Percentiles rank a stretch among this genome's conserved stretches.
Evolutionary conservation across 2,113 vertebrate species (phyloP).

Genomic region (Lycaon pictus): DNA sequence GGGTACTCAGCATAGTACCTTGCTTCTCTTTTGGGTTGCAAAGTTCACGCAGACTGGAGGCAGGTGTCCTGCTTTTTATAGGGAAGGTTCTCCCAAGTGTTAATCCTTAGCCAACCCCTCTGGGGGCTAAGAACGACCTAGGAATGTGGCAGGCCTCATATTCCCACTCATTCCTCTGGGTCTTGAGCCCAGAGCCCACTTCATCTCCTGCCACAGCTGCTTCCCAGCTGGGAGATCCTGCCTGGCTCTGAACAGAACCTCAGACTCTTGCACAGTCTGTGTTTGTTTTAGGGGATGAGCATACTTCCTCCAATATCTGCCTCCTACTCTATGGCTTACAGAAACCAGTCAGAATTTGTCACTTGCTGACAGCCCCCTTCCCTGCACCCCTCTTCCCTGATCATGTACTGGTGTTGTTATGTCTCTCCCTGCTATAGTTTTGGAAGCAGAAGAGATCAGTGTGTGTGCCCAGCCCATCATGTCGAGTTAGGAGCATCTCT

Average conservation of each 20-base stretch:
- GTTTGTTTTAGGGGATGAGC: background rate
- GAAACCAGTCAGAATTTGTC: background rate
- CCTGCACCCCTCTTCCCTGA: background rate
- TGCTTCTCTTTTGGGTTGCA: background rate
- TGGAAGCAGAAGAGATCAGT: background rate
- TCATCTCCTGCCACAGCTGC: background rate
- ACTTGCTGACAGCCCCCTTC: background rate
- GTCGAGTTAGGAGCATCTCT: background rate
- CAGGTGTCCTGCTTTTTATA: background rate
- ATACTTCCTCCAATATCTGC: background rate
- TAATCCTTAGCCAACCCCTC: background rate
- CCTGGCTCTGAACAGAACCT: background rate
- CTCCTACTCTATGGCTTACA: background rate
- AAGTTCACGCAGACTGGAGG: background rate
- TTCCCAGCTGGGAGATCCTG: background rate
- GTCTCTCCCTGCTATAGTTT: background rate
- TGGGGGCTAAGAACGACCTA: too few relatives aligned
- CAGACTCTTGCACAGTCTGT: background rate
- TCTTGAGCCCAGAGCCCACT: background rate
- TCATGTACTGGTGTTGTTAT: accelerated
- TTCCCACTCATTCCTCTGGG: background rate
- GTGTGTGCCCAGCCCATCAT: background rate
- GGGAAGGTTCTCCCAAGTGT: background rate
- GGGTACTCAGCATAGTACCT: background rate
- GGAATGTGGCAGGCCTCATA: background rate